A percentile compares a stretch with the other conserved stretches of the same genome.
Conservation (phyloP, 1,140 invertebrate species). For the Ceratitis capitata region DNA sequence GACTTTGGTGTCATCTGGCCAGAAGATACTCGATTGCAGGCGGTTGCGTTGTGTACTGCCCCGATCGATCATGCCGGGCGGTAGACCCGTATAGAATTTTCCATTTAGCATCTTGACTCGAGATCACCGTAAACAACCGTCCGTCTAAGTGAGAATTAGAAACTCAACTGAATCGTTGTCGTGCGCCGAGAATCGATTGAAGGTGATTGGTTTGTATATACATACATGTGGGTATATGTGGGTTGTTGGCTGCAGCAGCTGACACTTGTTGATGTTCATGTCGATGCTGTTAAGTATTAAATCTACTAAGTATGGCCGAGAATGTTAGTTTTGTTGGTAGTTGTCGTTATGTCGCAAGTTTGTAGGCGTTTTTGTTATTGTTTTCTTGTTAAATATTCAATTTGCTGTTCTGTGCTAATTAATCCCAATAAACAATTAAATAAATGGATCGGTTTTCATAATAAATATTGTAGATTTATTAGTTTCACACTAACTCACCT, state of each 20-base stretch:
- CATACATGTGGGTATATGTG: too few species aligned
- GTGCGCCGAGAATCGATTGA: conserved; percentile 20
- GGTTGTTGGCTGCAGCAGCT: conserved; percentile 15
- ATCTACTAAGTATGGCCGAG: not conserved
- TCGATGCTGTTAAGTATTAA: not conserved
- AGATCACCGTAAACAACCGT: not conserved
- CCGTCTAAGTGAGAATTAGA: conserved; percentile 3
- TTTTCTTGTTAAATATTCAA: not conserved
- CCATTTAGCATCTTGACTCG: conserved; percentile 55
- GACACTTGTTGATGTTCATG: conserved; percentile 14
- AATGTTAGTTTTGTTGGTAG: conserved; percentile 4
- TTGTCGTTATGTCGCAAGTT: not conserved
- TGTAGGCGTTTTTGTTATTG: conserved; percentile 30
- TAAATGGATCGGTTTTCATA: too few species aligned
- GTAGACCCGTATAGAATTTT: conserved; percentile 61
- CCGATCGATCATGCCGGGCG: conserved; percentile 60
- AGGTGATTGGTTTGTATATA: conserved; percentile 1
- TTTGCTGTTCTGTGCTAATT: not conserved
- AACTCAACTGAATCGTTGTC: conserved; percentile 40
- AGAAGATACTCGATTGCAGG: conserved; percentile 60
- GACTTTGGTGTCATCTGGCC: conserved; percentile 56
- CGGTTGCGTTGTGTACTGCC: conserved; percentile 48
- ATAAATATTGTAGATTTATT: too few species aligned
- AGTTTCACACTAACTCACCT: too few species aligned
- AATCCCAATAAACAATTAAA: not conserved